phyloP scores from a whole-genome alignment of 1,140 invertebrate species.

The Littorina saxatilis region DNA sequence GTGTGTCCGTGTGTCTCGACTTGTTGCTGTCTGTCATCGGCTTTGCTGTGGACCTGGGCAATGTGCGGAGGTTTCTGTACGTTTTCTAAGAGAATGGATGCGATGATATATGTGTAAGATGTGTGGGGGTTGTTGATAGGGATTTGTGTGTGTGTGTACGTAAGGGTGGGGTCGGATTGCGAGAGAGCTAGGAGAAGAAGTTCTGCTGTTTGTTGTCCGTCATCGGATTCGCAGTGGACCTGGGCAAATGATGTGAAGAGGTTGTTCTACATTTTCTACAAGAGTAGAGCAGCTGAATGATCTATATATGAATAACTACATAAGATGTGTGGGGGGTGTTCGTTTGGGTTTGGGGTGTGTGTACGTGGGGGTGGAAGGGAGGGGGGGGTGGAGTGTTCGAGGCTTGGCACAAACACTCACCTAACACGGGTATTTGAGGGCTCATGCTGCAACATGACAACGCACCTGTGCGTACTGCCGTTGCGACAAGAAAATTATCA shows the following conservation, averaged over 20 bases:
- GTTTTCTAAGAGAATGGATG: constrained; percentile 73
- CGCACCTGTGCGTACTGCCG: too few relatives aligned
- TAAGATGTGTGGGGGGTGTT: too few relatives aligned
- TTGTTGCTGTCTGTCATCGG: constrained; percentile 91
- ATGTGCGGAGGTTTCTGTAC: constrained; percentile 85
- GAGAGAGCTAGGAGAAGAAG: too few relatives aligned
- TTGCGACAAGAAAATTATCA: too few relatives aligned
- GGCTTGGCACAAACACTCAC: not conserved
- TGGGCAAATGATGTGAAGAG: constrained; percentile 89
- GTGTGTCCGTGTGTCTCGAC: too few relatives aligned
- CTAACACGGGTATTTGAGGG: too few relatives aligned
- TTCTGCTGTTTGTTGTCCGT: constrained; percentile 91
- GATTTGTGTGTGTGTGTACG: too few relatives aligned
- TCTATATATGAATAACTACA: not conserved
- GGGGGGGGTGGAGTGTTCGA: not conserved
- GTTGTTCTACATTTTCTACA: constrained; percentile 78
- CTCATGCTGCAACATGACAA: too few relatives aligned
- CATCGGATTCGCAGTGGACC: constrained; percentile 91
- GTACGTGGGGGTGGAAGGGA: too few relatives aligned
- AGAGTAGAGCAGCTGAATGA: constrained; percentile 72
- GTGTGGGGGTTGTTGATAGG: constrained; percentile 24
- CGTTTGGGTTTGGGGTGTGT: too few relatives aligned
- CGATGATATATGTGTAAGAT: constrained; percentile 55
- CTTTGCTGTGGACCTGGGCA: constrained; percentile 90
- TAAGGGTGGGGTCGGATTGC: not conserved